These are phyloP conservation scores for Cosmopolites sordidus DNA, from an alignment of 2,888 invertebrate species.

Conservation along the genomic window DNA sequence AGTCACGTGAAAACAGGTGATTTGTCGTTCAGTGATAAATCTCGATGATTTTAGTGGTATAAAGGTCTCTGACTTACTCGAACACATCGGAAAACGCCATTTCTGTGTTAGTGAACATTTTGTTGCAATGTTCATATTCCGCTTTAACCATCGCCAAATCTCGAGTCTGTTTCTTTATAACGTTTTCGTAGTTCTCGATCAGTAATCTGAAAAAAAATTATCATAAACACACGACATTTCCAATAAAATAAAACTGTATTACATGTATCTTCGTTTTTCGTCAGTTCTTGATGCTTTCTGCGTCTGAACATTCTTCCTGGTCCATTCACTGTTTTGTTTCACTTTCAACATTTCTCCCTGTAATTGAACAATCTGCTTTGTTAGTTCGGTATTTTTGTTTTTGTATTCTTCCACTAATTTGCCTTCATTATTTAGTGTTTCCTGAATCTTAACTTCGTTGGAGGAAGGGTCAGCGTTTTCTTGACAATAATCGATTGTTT, in stretches of 20 bases:
- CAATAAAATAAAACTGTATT: not conserved
- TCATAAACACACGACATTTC: not conserved
- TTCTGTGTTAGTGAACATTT: constrained; percentile 60
- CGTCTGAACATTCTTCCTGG: constrained; percentile 9
- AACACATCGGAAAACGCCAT: constrained; percentile 63
- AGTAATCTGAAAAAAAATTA: constrained; percentile 48
- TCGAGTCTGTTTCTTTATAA: constrained; percentile 52
- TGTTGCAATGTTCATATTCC: constrained; percentile 56
- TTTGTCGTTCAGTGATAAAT: too few relatives aligned
- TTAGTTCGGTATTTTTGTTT: constrained; percentile 5
- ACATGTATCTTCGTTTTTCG: not conserved
- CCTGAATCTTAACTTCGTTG: too few relatives aligned
- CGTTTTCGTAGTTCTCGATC: constrained; percentile 57
- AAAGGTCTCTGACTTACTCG: constrained; percentile 44
- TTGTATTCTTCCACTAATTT: constrained; percentile 1
- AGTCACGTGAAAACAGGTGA: too few relatives aligned
- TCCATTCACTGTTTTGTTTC: constrained; percentile 3
- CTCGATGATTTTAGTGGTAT: too few relatives aligned
- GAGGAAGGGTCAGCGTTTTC: too few relatives aligned
- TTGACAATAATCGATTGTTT: too few relatives aligned
- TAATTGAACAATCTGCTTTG: constrained; percentile 3
- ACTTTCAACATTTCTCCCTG: constrained; percentile 7
- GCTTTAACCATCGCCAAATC: constrained; percentile 53
- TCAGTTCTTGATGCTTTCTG: not conserved
- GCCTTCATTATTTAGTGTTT: not conserved